Evolutionary conservation across 2,113 vertebrate genomes (phyloP).

Genomic region (Oriolus oriolus): DNA sequence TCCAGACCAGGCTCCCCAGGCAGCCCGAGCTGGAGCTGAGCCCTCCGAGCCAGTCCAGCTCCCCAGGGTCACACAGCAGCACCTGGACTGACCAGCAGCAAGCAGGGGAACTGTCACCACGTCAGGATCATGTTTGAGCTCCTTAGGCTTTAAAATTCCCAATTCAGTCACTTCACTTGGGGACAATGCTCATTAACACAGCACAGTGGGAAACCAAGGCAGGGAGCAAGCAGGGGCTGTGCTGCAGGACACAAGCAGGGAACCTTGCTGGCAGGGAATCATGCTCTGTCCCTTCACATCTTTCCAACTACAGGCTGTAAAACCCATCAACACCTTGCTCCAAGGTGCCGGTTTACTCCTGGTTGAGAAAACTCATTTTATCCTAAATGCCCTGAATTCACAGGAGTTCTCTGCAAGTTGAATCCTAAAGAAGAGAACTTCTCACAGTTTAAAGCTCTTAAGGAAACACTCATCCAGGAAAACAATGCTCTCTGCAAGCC

Average conservation of each 20-base stretch:
- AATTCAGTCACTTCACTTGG: background rate
- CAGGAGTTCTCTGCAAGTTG: background rate
- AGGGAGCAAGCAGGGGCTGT: background rate
- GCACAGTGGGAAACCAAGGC: background rate
- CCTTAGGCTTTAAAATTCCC: background rate
- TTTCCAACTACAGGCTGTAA: background rate
- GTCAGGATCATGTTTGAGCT: background rate
- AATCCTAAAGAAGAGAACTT: background rate
- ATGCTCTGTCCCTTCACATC: background rate
- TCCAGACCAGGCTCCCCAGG: background rate
- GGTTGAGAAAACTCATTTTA: background rate
- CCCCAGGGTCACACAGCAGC: background rate
- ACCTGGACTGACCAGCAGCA: background rate
- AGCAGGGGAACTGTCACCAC: background rate
- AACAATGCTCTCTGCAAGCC: background rate
- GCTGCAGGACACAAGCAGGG: background rate
- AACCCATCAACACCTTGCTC: background rate
- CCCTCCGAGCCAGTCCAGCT: background rate
- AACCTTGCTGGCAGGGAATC: background rate
- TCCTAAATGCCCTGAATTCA: background rate
- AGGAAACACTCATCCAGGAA: background rate
- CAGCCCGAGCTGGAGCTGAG: background rate
- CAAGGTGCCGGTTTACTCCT: background rate
- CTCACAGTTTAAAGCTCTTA: background rate
- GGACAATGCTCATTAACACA: background rate